Evolutionary conservation across 2,113 vertebrate genomes (phyloP).

Genomic region (Anolis sagrei): DNA sequence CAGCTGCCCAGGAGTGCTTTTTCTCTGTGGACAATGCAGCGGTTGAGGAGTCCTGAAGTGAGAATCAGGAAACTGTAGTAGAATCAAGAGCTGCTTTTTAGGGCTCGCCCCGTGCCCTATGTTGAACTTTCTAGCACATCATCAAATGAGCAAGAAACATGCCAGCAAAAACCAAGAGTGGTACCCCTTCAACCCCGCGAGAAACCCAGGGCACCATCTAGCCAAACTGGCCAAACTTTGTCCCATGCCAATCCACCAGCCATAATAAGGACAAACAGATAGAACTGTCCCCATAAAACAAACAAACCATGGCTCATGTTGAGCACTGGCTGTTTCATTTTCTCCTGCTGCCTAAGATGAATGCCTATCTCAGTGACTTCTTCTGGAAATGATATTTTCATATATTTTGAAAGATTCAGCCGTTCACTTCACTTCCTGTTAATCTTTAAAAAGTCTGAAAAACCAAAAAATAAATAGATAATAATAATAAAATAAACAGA

Average conservation of each 20-base stretch:
- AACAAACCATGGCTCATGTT: neutral
- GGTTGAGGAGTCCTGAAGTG: slow-evolving; percentile 42
- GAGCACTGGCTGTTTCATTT: no score
- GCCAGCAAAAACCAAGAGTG: neutral
- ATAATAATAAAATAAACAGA: neutral
- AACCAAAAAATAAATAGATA: neutral
- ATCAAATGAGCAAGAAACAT: neutral
- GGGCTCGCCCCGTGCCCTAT: neutral
- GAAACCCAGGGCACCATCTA: neutral
- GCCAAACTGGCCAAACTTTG: neutral
- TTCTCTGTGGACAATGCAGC: slow-evolving; percentile 49
- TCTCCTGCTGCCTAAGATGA: neutral
- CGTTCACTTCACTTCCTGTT: neutral
- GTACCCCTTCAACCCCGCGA: neutral
- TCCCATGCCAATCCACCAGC: neutral
- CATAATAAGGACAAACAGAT: neutral
- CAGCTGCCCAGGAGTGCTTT: slow-evolving; percentile 49
- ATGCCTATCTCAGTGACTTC: neutral
- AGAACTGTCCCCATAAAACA: neutral
- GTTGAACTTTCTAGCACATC: neutral
- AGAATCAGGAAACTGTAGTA: slow-evolving; percentile 54
- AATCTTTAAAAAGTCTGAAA: neutral
- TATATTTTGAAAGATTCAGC: neutral
- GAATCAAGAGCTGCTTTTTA: slow-evolving; percentile 44
- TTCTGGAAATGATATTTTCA: slow-evolving; percentile 18